These are phyloP conservation scores for Hypocryptadius cinnamomeus DNA, from an alignment of 2,113 vertebrate species.

Conservation along the genomic window DNA sequence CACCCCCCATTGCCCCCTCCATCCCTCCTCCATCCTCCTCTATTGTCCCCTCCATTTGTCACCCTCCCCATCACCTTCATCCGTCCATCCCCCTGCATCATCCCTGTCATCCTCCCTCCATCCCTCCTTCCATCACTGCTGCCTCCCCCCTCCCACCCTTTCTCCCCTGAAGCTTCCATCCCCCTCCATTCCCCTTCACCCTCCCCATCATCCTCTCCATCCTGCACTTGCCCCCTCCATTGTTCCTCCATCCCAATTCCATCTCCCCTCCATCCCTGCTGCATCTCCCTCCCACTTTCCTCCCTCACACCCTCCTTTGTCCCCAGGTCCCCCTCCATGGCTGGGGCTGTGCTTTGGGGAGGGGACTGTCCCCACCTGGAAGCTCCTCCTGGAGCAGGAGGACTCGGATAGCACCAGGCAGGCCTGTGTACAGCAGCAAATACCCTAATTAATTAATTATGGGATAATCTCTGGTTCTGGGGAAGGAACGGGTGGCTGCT, in stretches of 20 bases:
- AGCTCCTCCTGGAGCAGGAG: neutral
- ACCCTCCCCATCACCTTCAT: neutral
- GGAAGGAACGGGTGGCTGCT: neutral
- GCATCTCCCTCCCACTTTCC: neutral
- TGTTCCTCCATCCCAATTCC: neutral
- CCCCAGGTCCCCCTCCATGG: neutral
- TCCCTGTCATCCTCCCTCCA: neutral
- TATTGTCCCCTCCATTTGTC: neutral
- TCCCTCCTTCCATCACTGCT: neutral
- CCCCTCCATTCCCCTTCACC: neutral
- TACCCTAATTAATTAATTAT: slow-evolving; percentile 33
- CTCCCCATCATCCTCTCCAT: neutral
- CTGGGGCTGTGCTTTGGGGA: neutral
- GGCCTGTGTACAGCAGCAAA: neutral
- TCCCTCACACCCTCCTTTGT: neutral
- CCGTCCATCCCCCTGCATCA: neutral
- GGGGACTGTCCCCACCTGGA: neutral
- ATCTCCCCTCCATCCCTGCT: neutral
- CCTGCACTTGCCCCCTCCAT: neutral
- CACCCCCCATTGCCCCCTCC: no score
- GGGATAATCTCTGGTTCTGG: slow-evolving; percentile 19
- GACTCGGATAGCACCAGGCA: neutral
- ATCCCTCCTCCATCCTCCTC: neutral
- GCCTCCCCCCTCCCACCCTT: neutral
- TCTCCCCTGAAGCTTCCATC: neutral